Conservation (phyloP, 2,113 vertebrate genomes). For the Litocranius walleri region DNA sequence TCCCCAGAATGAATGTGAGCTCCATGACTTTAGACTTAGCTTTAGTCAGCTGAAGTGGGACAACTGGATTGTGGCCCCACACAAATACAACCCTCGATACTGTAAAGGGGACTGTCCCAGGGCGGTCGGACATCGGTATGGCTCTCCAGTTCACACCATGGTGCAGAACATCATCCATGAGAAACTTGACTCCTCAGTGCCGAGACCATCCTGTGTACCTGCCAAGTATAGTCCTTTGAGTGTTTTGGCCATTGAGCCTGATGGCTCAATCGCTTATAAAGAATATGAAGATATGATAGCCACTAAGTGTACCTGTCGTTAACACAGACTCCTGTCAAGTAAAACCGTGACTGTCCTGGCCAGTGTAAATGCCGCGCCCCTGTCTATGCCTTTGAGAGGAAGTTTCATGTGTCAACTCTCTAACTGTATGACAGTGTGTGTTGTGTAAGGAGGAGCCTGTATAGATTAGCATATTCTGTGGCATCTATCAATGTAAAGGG, state of each 20-base stretch:
- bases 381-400: not conserved
- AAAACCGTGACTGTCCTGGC: not conserved
- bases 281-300: constrained; percentile 97
- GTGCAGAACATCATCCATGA: constrained; percentile 95
- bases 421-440: too few species aligned
- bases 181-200: constrained; percentile 89
- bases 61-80: constrained; percentile 94
- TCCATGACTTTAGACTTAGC: constrained; percentile 90
- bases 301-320: constrained; percentile 94
- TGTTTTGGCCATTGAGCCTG: constrained; percentile 90
- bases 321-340: not conserved
- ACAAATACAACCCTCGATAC: constrained; percentile 93
- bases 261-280: constrained; percentile 92
- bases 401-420: not conserved
- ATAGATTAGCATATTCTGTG: not conserved
- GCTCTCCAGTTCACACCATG: constrained; percentile 92
- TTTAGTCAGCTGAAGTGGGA: constrained; percentile 94
- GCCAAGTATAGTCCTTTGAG: constrained; percentile 92
- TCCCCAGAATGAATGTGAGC: constrained; percentile 88
- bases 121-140: constrained; percentile 87
- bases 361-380: fast-evolving
- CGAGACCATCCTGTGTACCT: constrained; percentile 91
- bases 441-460: not conserved
- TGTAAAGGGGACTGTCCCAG: constrained; percentile 93
- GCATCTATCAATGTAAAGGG: not conserved